Evolutionary conservation across 2,113 vertebrate species (phyloP).

Genomic region (Cyanoliseus patagonus): DNA sequence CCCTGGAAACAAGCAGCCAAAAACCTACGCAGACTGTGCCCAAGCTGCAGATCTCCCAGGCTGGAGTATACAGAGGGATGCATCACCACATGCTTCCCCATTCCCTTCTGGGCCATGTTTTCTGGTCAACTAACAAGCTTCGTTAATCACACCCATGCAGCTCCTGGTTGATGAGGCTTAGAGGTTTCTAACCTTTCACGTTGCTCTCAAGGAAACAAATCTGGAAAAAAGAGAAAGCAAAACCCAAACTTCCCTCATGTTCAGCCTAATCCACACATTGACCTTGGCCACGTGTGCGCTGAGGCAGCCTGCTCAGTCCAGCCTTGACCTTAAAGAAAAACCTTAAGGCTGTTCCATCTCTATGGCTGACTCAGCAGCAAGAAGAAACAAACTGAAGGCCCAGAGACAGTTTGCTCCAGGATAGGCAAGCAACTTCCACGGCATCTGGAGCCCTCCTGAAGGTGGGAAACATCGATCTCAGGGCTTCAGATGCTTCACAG

Average conservation of each 20-base stretch:
- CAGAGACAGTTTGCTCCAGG: neutral
- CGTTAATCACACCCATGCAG: neutral
- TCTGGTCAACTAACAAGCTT: neutral
- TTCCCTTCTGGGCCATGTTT: neutral
- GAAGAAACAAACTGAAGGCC: neutral
- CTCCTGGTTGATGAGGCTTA: neutral
- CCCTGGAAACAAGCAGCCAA: neutral
- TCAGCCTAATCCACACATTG: neutral
- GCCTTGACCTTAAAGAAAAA: neutral
- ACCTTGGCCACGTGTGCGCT: neutral
- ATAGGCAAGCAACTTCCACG: neutral
- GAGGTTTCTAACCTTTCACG: neutral
- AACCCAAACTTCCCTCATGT: neutral
- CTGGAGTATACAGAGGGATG: neutral
- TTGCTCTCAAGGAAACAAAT: neutral
- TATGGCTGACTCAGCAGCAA: neutral
- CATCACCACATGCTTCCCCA: accelerated
- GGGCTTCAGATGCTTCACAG: neutral
- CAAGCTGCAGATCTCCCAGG: neutral
- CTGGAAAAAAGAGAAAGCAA: neutral
- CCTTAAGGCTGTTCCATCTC: neutral
- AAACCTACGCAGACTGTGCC: neutral
- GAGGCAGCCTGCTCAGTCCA: accelerated
- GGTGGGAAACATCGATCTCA: neutral
- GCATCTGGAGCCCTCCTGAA: neutral